A percentile compares a stretch with the other conserved stretches of the same genome.
Evolutionary conservation across 2,797 vertebrate species (phyloP).

Genomic region (Lutjanus campechanus): DNA sequence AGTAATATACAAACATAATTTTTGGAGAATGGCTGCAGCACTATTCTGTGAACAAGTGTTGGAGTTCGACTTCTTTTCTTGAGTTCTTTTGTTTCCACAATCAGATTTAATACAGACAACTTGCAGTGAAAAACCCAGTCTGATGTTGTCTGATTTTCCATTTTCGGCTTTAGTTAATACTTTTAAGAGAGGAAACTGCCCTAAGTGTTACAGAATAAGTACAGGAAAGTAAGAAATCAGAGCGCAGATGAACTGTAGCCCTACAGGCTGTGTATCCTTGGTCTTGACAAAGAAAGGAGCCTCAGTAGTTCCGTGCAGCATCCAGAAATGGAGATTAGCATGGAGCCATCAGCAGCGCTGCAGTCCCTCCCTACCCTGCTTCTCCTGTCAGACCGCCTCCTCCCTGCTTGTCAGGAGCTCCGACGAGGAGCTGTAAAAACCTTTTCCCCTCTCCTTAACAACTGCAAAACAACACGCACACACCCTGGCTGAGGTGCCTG

Average conservation of each 20-base stretch:
- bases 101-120: conserved; percentile 11
- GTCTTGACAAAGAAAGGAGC: conserved; percentile 66
- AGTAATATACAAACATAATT: too few species aligned
- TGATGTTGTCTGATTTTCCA: conserved; percentile 37
- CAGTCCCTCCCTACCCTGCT: conserved; percentile 83
- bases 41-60: conserved; percentile 23
- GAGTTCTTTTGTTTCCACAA: not conserved
- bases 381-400: conserved; percentile 87
- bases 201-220: conserved; percentile 4
- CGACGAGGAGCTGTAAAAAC: conserved; percentile 88
- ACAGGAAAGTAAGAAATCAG: conserved; percentile 20
- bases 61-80: conserved; percentile 6
- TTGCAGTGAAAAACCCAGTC: conserved; percentile 3
- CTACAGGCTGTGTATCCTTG: conserved; percentile 53
- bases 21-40: not conserved
- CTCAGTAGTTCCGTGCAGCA: conserved; percentile 73
- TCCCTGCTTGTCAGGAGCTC: conserved; percentile 88
- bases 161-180: conserved; percentile 18
- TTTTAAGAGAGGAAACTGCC: conserved; percentile 25
- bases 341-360: conserved; percentile 81
- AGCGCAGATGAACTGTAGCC: conserved; percentile 48
- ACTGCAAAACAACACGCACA: conserved; percentile 88
- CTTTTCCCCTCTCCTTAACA: conserved; percentile 89
- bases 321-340: conserved; percentile 83
- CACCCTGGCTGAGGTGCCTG: conserved; percentile 86